Evolutionary conservation across 2,888 invertebrate genomes (phyloP), one percentile per base, ranked within the genome.

Genomic region (Athalia rosae): DNA sequence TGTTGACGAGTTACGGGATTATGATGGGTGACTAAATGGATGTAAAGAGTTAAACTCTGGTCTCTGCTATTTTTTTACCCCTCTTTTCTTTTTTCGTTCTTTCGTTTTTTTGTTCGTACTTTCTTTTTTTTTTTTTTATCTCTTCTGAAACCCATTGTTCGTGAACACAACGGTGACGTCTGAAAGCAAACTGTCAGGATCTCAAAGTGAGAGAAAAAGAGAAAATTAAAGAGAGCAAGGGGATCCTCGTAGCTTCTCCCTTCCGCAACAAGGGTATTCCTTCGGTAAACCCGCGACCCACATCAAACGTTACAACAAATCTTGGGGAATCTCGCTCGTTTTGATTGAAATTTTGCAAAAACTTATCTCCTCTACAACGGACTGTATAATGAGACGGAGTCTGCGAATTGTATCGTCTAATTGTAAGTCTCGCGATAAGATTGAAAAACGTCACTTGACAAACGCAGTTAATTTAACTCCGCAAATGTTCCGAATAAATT

Each of bases 331-430:
- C 71, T 45, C 56, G 71, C 71, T 45, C 56, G 71, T 58, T 28
- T 28, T 71, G 71, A 71, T 71, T 71, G 71, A 71, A 71, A 58
- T 71, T 58, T 71, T 58, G 15, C 71, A 71, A 71, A 71, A 71
- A 71, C 71, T 71, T 71, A 71, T 71, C 71, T 71, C 13, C 6
- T 3, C 67, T 15, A 28, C 50, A 11, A n/a, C 50, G 41, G 67
- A 15, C 50, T 8, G 63, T 4, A 53, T 8, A n/a, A 13, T 7
- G 66, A 28, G 66, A 13, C 9, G 9, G 41, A 67, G 41, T 28
- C 15, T 53, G 11, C 4, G 41, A 67, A 67, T 67, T 53, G 50
- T n/a, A 53, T 53, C 48, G 9, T 7, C 41, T 7, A 15, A 28
- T 28, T 28, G 28, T 28, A 2, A 28, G 28, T 28, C 28, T 28